Evolutionary conservation across 2,797 vertebrate genomes (phyloP), one percentile per base, ranked within the genome.

Genomic region (Selene dorsalis): DNA sequence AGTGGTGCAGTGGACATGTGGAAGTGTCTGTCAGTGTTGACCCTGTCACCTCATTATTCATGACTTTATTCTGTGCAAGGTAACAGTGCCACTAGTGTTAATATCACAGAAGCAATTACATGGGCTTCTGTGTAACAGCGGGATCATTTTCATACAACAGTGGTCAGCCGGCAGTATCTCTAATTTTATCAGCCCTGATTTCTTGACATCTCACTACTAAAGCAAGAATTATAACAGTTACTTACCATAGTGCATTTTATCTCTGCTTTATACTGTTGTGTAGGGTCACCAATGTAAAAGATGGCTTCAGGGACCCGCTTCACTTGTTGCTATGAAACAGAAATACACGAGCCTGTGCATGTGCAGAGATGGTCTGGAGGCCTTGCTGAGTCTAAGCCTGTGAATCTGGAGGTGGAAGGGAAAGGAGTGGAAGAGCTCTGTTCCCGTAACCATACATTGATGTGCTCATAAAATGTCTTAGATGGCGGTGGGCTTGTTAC

Each of bases 271-370:
- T 72, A 65, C 59, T 48, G 53, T 64, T 69, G 60, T 77, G 74
- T 70, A 63, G 83, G 88, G 88, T 89, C 82, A 84, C 72, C 72
- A 81, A 74, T 81, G 69, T 62, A 83, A 80, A 85, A 81, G 72
- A 88, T 72, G 57, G 73, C 80, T 85, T 72, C 72, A 82, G 79
- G 68, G 86, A 89, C 83, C 82, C 77, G 83, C 80, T 93, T 84
- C 90, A 95, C 93, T 94, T 95, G 95, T 95, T 95, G 95, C 95
- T 95, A 95, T 95, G 93, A 93, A 92, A 94, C 94, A 68, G 87
- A 82, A 76, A 60, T 70, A 91, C 89, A 89, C 79, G 80, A 91
- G 91, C 77, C 82, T 84, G 80, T 91, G 86, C 90, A 89, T 92
- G 88, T 90, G 89, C 83, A 86, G 69, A 84, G 84, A 85, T 83